Conservation (phyloP, 2,888 invertebrate species). For the Vandiemenella viatica region DNA sequence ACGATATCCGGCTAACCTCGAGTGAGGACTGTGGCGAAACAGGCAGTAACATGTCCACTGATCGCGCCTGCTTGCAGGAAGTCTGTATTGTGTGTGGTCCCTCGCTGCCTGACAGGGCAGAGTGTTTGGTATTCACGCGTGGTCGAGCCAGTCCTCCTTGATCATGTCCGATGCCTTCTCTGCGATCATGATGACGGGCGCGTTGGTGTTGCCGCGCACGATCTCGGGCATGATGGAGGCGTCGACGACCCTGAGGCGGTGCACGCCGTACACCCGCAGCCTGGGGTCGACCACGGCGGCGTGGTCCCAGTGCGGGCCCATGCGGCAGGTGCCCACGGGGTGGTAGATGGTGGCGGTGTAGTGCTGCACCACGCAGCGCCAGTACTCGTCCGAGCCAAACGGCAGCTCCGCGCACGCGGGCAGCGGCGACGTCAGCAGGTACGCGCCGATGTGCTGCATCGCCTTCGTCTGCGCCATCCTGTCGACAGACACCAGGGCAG, state of each 20-base stretch:
- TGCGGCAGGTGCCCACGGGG: constrained; percentile 53
- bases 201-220: constrained; percentile 26
- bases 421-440: constrained; percentile 38
- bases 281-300: constrained; percentile 47
- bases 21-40: no score
- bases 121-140: no score
- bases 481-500: neutral
- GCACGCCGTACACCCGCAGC: constrained; percentile 22
- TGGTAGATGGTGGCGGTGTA: constrained; percentile 57
- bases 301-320: constrained; percentile 46
- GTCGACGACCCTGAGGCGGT: constrained; percentile 25
- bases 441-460: constrained; percentile 39
- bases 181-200: constrained; percentile 26
- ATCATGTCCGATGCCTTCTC: constrained; percentile 27
- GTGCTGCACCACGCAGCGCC: constrained; percentile 43
- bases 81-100: no score
- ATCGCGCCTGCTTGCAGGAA: no score
- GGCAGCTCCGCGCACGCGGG: constrained; percentile 38
- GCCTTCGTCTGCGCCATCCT: constrained; percentile 40
- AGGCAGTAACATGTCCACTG: no score
- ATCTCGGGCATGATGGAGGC: constrained; percentile 27
- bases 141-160: constrained; percentile 18
- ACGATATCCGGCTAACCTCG: no score
- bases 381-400: constrained; percentile 50
- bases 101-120: no score